Conservation (phyloP, 1,140 invertebrate species). For the Aphidius ervi region DNA sequence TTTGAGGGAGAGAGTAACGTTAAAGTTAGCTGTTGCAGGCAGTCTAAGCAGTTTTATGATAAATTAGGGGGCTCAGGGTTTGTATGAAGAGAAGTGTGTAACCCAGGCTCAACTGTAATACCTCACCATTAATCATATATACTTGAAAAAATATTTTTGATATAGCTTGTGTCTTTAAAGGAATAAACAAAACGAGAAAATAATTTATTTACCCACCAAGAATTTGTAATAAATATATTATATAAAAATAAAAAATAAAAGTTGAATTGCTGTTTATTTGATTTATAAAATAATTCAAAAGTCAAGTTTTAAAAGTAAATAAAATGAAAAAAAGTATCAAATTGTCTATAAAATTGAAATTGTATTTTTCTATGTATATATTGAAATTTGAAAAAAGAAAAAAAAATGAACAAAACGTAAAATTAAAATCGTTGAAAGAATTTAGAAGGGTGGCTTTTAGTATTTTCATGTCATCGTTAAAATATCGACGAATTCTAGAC, state of each 20-base stretch:
- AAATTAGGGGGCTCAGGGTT: slow-evolving; percentile 50
- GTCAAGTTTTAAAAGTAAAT: too few species aligned
- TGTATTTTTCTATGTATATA: not conserved
- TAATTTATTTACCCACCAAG: slow-evolving; percentile 2
- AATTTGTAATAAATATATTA: too few species aligned
- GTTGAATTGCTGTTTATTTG: too few species aligned
- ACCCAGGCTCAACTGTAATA: slow-evolving; percentile 48
- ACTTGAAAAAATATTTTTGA: not conserved
- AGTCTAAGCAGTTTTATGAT: slow-evolving; percentile 40
- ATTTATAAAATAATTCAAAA: not conserved
- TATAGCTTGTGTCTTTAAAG: too few species aligned
- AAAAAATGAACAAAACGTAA: slow-evolving; percentile 6
- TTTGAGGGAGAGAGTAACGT: too few species aligned
- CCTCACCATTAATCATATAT: slow-evolving; percentile 45
- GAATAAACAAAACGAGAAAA: not conserved
- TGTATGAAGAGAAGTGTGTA: slow-evolving; percentile 53
- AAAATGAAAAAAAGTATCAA: not conserved
- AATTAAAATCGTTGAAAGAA: slow-evolving; percentile 4
- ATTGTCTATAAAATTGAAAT: not conserved
- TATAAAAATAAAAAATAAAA: too few species aligned
- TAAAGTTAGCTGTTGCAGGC: slow-evolving; percentile 40
- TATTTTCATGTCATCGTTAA: slow-evolving; percentile 11
- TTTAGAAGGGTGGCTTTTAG: slow-evolving; percentile 25
- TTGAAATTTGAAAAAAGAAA: not conserved
- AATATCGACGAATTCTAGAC: slow-evolving; percentile 21